A percentile compares a stretch with the other conserved stretches of the same genome.
These are phyloP conservation scores for Tenthredo livida DNA, from an alignment of 2,888 invertebrate genomes.

Conservation along the genomic window DNA sequence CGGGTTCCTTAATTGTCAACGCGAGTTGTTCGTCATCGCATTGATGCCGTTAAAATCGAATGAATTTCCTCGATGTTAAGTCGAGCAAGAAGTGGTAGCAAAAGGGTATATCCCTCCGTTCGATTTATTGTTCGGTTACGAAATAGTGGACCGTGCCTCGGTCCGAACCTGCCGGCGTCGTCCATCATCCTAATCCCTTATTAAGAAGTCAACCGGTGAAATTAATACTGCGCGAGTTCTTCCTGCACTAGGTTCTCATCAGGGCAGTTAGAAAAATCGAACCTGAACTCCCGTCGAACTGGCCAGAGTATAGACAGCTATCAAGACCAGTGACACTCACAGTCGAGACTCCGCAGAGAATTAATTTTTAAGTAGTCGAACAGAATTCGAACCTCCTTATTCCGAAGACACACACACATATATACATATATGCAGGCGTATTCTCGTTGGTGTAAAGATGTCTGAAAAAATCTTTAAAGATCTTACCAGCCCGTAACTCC, in stretches of 20 bases:
- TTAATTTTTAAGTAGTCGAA: constrained; percentile 47
- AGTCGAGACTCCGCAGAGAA: constrained; percentile 44
- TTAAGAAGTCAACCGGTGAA: constrained; percentile 53
- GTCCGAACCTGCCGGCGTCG: constrained; percentile 39
- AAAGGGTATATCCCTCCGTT: background rate
- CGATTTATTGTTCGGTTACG: constrained; percentile 50
- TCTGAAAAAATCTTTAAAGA: background rate
- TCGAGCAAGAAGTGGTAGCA: background rate
- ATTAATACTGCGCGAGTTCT: constrained; percentile 52
- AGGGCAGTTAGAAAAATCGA: constrained; percentile 44
- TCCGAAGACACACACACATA: background rate
- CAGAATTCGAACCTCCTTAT: background rate
- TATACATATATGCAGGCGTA: background rate
- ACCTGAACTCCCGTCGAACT: constrained; percentile 44
- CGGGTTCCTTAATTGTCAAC: constrained; percentile 45
- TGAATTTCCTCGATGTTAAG: background rate
- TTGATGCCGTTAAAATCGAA: background rate
- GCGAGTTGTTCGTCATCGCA: background rate
- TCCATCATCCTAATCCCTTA: constrained; percentile 54
- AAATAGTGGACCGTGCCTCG: constrained; percentile 21
- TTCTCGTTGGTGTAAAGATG: background rate
- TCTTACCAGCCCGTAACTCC: background rate
- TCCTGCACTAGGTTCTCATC: constrained; percentile 47
- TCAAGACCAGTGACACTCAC: constrained; percentile 50
- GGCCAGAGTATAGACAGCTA: constrained; percentile 51